phyloP scores from a whole-genome alignment of 2,888 invertebrate species.

The Artemia sinica region DNA sequence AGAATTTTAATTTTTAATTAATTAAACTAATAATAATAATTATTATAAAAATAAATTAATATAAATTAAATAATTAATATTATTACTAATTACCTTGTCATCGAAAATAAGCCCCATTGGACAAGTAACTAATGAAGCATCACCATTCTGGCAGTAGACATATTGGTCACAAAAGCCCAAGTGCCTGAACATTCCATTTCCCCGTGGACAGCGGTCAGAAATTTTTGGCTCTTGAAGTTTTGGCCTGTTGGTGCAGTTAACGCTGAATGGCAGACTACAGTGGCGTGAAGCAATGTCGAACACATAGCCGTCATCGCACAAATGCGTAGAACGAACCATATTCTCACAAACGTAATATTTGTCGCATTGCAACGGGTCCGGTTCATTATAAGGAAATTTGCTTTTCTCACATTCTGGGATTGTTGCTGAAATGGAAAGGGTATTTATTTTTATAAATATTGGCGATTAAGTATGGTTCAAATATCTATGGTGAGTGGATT shows the following conservation, averaged over 20 bases:
- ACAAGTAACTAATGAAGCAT: constrained; percentile 18
- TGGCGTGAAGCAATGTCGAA: constrained; percentile 15
- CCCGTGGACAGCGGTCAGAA: constrained; percentile 18
- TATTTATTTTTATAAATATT: no score
- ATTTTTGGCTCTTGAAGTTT: constrained; percentile 20
- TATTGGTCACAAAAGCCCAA: constrained; percentile 22
- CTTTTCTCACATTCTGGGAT: constrained; percentile 12
- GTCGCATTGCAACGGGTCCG: constrained; percentile 20
- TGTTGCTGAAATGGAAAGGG: neutral
- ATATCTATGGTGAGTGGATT: no score
- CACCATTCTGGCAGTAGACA: constrained; percentile 18
- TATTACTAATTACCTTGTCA: neutral
- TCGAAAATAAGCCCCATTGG: constrained; percentile 21
- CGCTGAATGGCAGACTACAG: constrained; percentile 19
- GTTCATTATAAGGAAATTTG: constrained; percentile 10
- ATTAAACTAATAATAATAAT: no score
- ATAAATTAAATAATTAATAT: no score
- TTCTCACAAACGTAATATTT: constrained; percentile 19
- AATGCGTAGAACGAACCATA: constrained; percentile 8
- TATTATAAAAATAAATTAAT: no score
- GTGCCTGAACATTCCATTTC: constrained; percentile 20
- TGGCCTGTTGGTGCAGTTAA: constrained; percentile 19
- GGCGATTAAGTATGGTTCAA: no score
- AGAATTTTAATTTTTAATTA: no score
- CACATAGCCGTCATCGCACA: constrained; percentile 22